Base-by-base conservation (phyloP, 2,797 vertebrate species). In the Microhierax caerulescens region DNA sequence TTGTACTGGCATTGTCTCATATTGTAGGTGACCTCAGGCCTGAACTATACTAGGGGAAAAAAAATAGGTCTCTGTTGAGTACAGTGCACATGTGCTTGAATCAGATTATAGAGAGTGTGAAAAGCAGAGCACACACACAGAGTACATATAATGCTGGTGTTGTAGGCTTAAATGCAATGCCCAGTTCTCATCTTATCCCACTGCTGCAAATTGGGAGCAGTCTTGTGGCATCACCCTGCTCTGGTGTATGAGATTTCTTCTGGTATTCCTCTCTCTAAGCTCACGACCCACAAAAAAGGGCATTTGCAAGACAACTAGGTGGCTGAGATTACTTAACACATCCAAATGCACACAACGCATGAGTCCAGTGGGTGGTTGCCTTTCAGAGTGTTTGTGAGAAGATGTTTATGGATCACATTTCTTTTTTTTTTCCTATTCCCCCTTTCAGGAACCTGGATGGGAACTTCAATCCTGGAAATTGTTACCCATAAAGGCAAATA, bases 1-100 rank as follows among this genome's bases (percentile, higher is more conserved):
- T 84, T 95, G 85, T 93, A 67, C 94, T 96, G 82, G 93, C 88
- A 94, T 90, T 61, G 88, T 95, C 89, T 95, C 97, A 94, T 73
- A 95, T 95, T 80, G 36, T 88, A 78, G 61, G 57, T 97, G 97
- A 98, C 96, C 97, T 96, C 90, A 94, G 28, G 68, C 77, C 50
- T 92, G 93, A 90, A 94, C 69, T 60, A 48, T 67, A 97, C 41
- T n/a, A 79, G 94, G 77, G 69, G 51, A 56, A 97, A 94, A 92
- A 95, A 96, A 93, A 95, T 51, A 77, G 36, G 93, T 96, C 95
- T 97, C 96, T 89, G 47, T 90, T 97, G 96, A 95, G 95, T 93
- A 92, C 79, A 96, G 83, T 1, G 2, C 94, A 96, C 78, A 96
- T 96, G 82, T 96, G 74, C 76, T 95, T 88, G 78, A 94, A 59